Evolutionary conservation across 2,888 invertebrate genomes (phyloP), one percentile per base, ranked within the genome.

Genomic region (Beris morrisii): DNA sequence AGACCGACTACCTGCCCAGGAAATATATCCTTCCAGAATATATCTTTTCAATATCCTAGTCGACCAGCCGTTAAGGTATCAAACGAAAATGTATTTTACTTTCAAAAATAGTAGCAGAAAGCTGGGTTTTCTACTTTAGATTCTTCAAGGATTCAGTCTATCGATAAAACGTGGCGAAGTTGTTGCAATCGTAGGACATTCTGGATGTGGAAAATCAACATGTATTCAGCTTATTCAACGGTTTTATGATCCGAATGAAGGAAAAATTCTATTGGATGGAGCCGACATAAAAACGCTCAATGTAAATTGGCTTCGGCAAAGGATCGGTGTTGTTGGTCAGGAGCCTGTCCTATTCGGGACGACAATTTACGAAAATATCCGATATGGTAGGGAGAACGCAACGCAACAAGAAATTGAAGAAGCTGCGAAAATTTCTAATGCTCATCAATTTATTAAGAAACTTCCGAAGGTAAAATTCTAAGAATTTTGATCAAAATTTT

Each of bases 321-420:
- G 89, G 74, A 87, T 92, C 69, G 91, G 90, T 1, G 85, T 92
- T 11, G 92, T 93, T 5, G 89, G 90, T 0, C 92, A 93, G 77
- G 92, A 93, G 73, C 93, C 91, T 0, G 87, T 89, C 11, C 82
- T 93, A 9, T 93, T 93, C 77, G 88, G 88, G 73, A 87, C 89
- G 5, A 86, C 86, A 46, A 90, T 93, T 66, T 64, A 66, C 53
- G 83, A 84, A 57, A 84, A 84, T 76, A 84, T 84, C 70, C 77
- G 88, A 58, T 88, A 91, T 81, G 92, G 92, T 70, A 84, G 85
- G 72, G 85, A 85, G 53, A 78, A 78, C 28, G 85, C 86, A 71
- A 85, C 84, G 2, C 83, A 85, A 58, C 83, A 84, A 58, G 88
- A 88, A 73, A 84, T 89, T 69, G 82, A 86, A 70, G 81, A 82